These are phyloP conservation scores for Pseudochirops cupreus DNA, from an alignment of 2,797 vertebrate species.

Conservation along the genomic window DNA sequence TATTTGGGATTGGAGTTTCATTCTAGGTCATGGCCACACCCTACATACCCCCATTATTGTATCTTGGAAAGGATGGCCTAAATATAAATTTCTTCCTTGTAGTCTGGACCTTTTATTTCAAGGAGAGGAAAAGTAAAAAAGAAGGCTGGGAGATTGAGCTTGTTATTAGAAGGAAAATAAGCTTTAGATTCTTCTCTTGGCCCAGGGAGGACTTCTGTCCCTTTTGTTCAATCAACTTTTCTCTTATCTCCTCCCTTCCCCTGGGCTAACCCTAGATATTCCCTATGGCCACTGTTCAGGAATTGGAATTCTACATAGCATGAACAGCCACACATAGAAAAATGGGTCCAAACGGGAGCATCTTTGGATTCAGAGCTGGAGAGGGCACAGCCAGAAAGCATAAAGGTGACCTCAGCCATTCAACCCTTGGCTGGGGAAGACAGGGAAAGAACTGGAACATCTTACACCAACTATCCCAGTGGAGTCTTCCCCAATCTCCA, in stretches of 20 bases:
- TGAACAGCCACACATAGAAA: not conserved
- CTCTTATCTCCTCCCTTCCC: not conserved
- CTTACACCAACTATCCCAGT: constrained; percentile 12
- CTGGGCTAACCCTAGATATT: not conserved
- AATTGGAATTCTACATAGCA: not conserved
- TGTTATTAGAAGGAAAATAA: not conserved
- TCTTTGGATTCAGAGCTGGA: not conserved
- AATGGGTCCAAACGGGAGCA: not conserved
- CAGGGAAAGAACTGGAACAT: constrained; percentile 9
- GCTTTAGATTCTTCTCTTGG: not conserved
- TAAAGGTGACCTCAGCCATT: not conserved
- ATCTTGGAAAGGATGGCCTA: not conserved
- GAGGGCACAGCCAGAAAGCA: not conserved
- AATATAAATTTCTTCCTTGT: not conserved
- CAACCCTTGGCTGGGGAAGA: not conserved
- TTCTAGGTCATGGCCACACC: not conserved
- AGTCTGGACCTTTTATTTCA: not conserved
- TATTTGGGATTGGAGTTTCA: not conserved
- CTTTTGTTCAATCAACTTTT: not conserved
- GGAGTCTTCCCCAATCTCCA: not conserved
- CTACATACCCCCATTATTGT: not conserved
- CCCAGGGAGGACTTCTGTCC: not conserved
- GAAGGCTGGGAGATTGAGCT: not conserved
- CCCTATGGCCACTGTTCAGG: not conserved
- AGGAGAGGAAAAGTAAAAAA: not conserved